Evolutionary conservation across 2,797 vertebrate genomes (phyloP).

Genomic region (Sibirionetta formosa): DNA sequence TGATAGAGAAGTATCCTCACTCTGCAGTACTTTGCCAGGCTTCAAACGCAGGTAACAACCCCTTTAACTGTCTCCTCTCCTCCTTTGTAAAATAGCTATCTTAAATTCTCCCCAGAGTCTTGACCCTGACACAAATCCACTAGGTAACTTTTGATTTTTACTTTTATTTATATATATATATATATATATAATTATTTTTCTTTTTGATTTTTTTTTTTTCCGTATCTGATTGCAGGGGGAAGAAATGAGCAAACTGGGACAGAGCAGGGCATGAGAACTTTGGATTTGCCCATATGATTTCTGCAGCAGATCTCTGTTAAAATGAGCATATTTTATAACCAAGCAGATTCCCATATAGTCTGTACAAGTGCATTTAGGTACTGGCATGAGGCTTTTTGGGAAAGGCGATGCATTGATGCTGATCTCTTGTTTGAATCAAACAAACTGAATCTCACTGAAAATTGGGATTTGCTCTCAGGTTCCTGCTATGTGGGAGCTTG

Average conservation of each 20-base stretch:
- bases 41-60: neutral
- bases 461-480: neutral
- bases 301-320: neutral
- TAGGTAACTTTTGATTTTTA: neutral
- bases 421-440: neutral
- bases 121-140: neutral
- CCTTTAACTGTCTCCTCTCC: neutral
- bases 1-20: neutral
- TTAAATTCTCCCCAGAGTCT: neutral
- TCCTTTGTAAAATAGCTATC: neutral
- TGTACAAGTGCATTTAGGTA: neutral
- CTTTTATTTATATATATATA: neutral
- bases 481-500: accelerated
- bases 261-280: accelerated
- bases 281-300: accelerated
- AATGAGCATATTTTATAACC: neutral
- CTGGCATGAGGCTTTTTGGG: neutral
- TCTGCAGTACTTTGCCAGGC: neutral
- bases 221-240: accelerated
- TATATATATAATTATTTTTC: too few relatives aligned
- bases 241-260: neutral
- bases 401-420: neutral
- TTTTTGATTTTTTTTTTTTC: neutral
- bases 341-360: accelerated
- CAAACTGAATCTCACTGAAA: neutral